Base-by-base conservation (phyloP, 1,140 invertebrate species). In the Drosophila melanica region DNA sequence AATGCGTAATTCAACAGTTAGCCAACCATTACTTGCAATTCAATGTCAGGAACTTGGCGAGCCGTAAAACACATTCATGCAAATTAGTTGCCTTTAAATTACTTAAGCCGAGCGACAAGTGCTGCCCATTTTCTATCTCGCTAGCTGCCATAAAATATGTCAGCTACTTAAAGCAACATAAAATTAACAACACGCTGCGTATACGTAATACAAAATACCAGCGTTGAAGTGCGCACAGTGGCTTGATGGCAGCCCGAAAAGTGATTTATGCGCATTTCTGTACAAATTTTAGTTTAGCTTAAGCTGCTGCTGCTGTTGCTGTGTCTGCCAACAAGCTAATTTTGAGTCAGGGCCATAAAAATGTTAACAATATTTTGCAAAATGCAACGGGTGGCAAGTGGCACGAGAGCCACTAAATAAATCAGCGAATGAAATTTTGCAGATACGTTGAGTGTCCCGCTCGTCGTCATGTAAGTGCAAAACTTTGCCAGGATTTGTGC, bases 161-260 rank as follows among this genome's bases (percentile, higher is more conserved):
- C 67, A 71, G 72, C 72, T 75, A 70, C 72, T 75, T 75, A 75
- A 70, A 64, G 72, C 53, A 57, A 59, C 72, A 75, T 75, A 75
- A 75, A 75, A 73, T 70, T 70, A 75, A 64, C 67, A 75, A 71
- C 72, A 75, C 67, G 39, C 59, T 58, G 67, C 72, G 72, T 70
- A 75, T 69, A 74, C 71, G 65, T 63, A 63, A 74, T 59, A 30
- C 27, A 27, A 27, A 27, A 27, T 27, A 7, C 27, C 27, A 27
- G 5, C 48, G 10, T 23, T 27, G 45, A 30, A 47, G 9, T 41
- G 35, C 16, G 33, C 33, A 35, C 33, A 35, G 33, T 35, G 33
- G 33, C 9, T 33, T 18, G 44, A 4, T 4, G 7, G 33, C 8
- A 18, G 35, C 33, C 27, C 51, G 58, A 47, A 70, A 58, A 62